These are phyloP conservation scores for Diploptera punctata DNA, from an alignment of 2,888 invertebrate species.

Conservation along the genomic window DNA sequence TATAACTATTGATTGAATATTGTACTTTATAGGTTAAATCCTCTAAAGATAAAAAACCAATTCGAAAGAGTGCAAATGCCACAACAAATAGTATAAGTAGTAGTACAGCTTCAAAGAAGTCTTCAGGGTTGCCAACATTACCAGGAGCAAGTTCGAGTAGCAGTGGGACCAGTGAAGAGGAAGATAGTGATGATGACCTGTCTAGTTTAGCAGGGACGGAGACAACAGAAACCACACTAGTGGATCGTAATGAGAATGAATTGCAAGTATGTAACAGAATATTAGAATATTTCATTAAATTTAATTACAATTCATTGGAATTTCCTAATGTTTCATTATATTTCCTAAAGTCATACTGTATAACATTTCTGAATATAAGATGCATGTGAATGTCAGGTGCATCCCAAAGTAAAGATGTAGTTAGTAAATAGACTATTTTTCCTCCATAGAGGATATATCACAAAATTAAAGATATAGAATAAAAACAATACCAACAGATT, in stretches of 20 bases:
- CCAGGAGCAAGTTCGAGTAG: constrained; percentile 27
- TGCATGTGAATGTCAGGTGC: too few relatives aligned
- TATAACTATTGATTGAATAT: too few relatives aligned
- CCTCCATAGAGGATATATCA: too few relatives aligned
- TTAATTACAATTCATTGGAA: too few relatives aligned
- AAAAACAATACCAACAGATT: too few relatives aligned
- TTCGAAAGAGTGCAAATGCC: background rate
- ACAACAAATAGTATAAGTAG: constrained; percentile 15
- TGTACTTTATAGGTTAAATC: constrained; percentile 37
- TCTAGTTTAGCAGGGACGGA: constrained; percentile 64
- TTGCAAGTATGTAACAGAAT: constrained; percentile 52
- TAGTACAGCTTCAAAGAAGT: constrained; percentile 13
- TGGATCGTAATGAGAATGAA: constrained; percentile 65
- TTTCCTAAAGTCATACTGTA: too few relatives aligned
- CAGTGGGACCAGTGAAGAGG: constrained; percentile 37
- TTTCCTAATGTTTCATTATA: too few relatives aligned
- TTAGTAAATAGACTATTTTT: too few relatives aligned
- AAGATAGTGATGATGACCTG: constrained; percentile 57
- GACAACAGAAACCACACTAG: constrained; percentile 74
- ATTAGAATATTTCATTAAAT: too few relatives aligned
- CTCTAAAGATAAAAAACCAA: constrained; percentile 31
- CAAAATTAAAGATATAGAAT: too few relatives aligned
- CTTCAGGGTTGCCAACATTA: background rate
- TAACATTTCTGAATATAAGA: too few relatives aligned
- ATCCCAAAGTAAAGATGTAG: too few relatives aligned